Percentiles rank a stretch among this genome's conserved stretches.
phyloP scores from a whole-genome alignment of 1,140 invertebrate species.

The Tyrophagus putrescentiae region DNA sequence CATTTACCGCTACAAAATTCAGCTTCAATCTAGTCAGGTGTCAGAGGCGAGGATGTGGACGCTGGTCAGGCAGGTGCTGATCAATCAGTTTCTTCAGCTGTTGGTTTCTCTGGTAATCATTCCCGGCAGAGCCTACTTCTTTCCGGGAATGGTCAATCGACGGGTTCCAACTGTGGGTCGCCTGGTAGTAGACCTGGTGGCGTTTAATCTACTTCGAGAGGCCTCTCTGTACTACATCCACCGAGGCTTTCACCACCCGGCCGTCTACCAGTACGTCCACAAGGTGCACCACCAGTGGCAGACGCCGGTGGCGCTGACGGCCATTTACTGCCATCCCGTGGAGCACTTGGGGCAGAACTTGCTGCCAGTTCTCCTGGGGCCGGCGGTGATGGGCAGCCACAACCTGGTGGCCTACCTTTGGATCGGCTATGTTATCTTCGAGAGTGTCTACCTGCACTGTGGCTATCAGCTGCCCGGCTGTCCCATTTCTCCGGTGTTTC shows the following conservation, averaged over 20 bases:
- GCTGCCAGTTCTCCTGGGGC: constrained; percentile 22
- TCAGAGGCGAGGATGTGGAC: neutral
- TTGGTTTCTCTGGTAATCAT: neutral
- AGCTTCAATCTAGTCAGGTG: too few species aligned
- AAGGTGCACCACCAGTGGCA: constrained; percentile 28
- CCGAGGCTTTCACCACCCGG: constrained; percentile 23
- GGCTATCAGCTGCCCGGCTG: neutral
- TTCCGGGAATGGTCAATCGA: neutral
- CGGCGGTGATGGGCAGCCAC: constrained; percentile 18
- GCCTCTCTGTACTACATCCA: neutral
- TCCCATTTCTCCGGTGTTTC: constrained; percentile 24
- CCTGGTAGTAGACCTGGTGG: neutral
- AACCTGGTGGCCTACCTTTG: too few species aligned
- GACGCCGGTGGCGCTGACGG: constrained; percentile 24
- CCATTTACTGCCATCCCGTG: constrained; percentile 27
- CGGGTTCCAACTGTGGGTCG: neutral
- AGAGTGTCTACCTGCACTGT: neutral
- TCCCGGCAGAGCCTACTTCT: neutral
- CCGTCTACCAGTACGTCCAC: constrained; percentile 24
- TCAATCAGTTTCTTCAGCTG: neutral
- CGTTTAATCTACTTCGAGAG: neutral
- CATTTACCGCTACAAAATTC: neutral
- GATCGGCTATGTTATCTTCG: neutral
- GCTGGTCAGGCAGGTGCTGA: neutral
- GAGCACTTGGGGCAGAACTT: constrained; percentile 25